Conservation (phyloP, 2,113 vertebrate species). For the Oreotrochilus melanogaster region DNA sequence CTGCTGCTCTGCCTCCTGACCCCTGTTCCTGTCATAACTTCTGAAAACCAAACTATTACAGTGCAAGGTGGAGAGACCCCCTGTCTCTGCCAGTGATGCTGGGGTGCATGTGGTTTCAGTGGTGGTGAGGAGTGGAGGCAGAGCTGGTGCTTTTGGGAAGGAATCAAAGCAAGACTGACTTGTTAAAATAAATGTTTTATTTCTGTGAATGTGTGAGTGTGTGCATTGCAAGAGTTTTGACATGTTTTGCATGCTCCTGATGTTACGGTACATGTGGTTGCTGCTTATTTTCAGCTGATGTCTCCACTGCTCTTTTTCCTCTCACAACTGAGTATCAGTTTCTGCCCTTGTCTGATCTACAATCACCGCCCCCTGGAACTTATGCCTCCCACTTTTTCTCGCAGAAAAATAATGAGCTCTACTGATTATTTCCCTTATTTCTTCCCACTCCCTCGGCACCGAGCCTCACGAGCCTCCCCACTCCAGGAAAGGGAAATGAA, state of each 20-base stretch:
- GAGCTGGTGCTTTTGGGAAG: background rate
- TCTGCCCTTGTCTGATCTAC: slow-evolving; percentile 36
- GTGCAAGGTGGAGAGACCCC: background rate
- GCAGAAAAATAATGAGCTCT: slow-evolving; percentile 42
- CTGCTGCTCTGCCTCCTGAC: background rate
- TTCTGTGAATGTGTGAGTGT: background rate
- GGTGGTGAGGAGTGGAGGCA: background rate
- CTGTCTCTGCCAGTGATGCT: background rate
- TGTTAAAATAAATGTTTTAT: background rate
- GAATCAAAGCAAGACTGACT: background rate
- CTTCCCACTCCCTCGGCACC: slow-evolving; percentile 31
- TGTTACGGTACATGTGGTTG: background rate
- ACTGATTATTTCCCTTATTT: slow-evolving; percentile 50
- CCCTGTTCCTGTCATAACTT: background rate
- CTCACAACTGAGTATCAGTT: slow-evolving; percentile 34
- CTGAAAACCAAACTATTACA: background rate
- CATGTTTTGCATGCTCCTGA: background rate
- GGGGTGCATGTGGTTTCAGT: background rate
- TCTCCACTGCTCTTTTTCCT: slow-evolving; percentile 28
- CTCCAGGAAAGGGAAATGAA: background rate
- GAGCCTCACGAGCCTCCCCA: background rate
- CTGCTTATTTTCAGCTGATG: slow-evolving; percentile 3
- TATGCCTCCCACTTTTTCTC: slow-evolving; percentile 56
- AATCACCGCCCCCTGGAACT: background rate
- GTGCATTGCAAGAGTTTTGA: background rate